phyloP scores from a whole-genome alignment of 1,140 invertebrate species.

The Cryptotermes secundus region DNA sequence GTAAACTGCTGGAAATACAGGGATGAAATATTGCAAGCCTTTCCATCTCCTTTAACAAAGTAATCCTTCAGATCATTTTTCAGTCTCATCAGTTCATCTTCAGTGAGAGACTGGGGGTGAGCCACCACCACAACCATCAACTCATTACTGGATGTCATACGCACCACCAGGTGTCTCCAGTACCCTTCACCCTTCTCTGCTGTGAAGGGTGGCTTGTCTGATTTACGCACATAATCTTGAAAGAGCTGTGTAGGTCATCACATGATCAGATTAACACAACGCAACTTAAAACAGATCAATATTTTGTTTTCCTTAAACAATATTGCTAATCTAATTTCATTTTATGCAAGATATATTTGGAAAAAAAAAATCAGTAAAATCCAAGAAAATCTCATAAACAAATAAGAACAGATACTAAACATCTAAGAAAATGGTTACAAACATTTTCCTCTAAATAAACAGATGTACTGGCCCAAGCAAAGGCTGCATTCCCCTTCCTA shows the following conservation, averaged over 20 bases:
- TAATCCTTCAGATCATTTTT: constrained; percentile 46
- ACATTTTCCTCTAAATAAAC: too few species aligned
- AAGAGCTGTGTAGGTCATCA: constrained; percentile 37
- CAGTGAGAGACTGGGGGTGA: constrained; percentile 43
- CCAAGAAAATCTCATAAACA: too few species aligned
- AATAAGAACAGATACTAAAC: too few species aligned
- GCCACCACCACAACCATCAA: constrained; percentile 59
- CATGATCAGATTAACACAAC: neutral
- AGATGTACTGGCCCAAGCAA: too few species aligned
- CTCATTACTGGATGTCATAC: constrained; percentile 52
- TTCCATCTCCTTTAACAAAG: constrained; percentile 41
- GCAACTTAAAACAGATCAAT: neutral
- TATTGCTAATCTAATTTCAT: too few species aligned
- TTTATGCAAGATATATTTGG: too few species aligned
- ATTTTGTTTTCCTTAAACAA: neutral
- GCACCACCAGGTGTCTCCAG: constrained; percentile 62
- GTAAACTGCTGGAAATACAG: constrained; percentile 52
- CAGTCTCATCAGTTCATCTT: constrained; percentile 46
- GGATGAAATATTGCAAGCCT: constrained; percentile 51
- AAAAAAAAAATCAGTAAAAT: too few species aligned
- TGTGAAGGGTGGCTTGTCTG: constrained; percentile 49
- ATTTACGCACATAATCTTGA: constrained; percentile 40
- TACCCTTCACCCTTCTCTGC: constrained; percentile 57
- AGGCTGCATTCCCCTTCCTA: too few species aligned
- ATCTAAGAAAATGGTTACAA: too few species aligned